Percentiles rank a stretch among this genome's conserved stretches.
Conservation (phyloP, 2,113 vertebrate species). For the Coptodon rendalli region DNA sequence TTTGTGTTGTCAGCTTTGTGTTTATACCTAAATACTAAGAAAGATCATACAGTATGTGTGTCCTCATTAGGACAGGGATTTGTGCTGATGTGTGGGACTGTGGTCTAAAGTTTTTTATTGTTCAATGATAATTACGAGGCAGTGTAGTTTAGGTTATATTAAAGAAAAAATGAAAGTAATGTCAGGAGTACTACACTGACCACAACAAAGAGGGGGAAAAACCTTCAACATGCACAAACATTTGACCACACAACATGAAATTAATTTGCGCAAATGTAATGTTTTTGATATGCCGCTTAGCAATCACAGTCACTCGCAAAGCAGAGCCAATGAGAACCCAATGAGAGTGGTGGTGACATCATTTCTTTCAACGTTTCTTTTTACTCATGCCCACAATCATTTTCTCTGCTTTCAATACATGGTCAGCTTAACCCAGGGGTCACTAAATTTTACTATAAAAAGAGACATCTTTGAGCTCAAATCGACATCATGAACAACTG, state of each 20-base stretch:
- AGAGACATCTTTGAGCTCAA: background rate
- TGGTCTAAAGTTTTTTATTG: background rate
- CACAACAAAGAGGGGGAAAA: background rate
- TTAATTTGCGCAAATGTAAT: background rate
- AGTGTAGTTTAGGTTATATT: background rate
- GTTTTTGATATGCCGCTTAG: background rate
- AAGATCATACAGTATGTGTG: background rate
- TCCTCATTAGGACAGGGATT: background rate
- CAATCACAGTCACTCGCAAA: background rate
- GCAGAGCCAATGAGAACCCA: background rate
- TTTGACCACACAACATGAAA: background rate
- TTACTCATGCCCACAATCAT: background rate
- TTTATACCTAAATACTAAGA: background rate
- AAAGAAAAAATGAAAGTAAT: background rate
- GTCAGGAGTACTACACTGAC: background rate
- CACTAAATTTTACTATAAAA: background rate
- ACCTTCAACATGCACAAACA: background rate
- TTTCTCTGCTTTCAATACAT: background rate
- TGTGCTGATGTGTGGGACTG: background rate
- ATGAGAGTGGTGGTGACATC: background rate
- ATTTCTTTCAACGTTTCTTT: background rate
- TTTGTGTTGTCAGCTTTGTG: background rate
- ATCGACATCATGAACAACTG: background rate
- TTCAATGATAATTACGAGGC: background rate
- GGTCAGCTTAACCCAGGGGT: fast-evolving